Percentiles rank a stretch among this genome's conserved stretches.
These are phyloP conservation scores for Steinernema hermaphroditum DNA, from an alignment of 2,888 invertebrate species.

Conservation along the genomic window DNA sequence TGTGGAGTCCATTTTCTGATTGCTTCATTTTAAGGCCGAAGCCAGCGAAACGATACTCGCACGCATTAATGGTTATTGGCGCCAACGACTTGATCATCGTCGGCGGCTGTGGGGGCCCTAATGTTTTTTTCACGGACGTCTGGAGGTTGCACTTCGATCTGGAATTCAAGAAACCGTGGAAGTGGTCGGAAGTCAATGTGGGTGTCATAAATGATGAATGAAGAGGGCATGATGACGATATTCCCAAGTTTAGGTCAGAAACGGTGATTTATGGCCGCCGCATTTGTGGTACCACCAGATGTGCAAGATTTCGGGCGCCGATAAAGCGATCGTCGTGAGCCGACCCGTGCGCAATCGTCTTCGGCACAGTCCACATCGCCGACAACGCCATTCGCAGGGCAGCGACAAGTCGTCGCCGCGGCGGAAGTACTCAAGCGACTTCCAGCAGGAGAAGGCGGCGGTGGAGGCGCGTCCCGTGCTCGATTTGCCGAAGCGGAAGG, in stretches of 20 bases:
- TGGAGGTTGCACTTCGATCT: conserved; percentile 83
- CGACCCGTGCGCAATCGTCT: conserved; percentile 19
- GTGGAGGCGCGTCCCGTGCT: conserved; percentile 19
- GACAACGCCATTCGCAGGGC: conserved; percentile 7
- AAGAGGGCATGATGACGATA: background rate
- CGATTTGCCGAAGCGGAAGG: conserved; percentile 35
- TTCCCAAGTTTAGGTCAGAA: conserved; percentile 64
- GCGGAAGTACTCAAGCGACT: conserved; percentile 68
- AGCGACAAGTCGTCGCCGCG: conserved; percentile 74
- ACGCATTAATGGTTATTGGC: conserved; percentile 75
- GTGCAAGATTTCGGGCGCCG: conserved; percentile 29
- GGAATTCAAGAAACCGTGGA: conserved; percentile 70
- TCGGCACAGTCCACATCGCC: conserved; percentile 21
- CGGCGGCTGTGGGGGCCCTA: conserved; percentile 70
- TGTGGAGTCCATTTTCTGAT: conserved; percentile 21
- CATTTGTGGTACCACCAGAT: conserved; percentile 85
- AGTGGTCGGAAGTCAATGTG: conserved; percentile 44
- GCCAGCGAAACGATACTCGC: conserved; percentile 85
- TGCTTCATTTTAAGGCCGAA: conserved; percentile 68
- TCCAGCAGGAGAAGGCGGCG: conserved; percentile 66
- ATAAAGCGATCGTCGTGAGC: conserved; percentile 24
- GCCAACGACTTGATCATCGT: conserved; percentile 71
- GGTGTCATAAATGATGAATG: background rate
- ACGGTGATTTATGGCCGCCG: conserved; percentile 80
- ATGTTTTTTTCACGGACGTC: conserved; percentile 79